Conservation (phyloP, 2,113 vertebrate species). For the Ctenomys sociabilis region DNA sequence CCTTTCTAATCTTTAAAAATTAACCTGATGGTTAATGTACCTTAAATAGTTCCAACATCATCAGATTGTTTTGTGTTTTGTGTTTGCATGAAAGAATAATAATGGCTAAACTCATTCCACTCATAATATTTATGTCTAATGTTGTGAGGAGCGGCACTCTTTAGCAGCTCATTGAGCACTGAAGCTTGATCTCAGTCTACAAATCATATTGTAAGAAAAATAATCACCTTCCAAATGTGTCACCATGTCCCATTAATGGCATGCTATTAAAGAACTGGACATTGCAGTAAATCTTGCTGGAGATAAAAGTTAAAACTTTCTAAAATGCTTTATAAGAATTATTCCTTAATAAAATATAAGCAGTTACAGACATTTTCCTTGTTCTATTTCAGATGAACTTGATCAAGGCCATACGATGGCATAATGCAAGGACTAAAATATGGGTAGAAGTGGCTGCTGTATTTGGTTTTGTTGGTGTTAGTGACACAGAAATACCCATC, state of each 20-base stretch:
- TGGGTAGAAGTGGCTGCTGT: constrained; percentile 91
- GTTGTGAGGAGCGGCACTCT: constrained; percentile 33
- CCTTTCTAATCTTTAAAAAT: constrained; percentile 51
- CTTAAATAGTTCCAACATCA: constrained; percentile 54
- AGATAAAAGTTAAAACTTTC: constrained; percentile 39
- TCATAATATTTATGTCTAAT: constrained; percentile 50
- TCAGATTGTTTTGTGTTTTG: constrained; percentile 50
- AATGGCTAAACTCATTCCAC: constrained; percentile 33
- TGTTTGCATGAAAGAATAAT: constrained; percentile 60
- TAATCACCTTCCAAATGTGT: constrained; percentile 48
- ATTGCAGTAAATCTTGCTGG: not conserved
- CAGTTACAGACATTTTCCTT: constrained; percentile 26
- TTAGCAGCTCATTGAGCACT: constrained; percentile 52
- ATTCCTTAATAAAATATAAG: constrained; percentile 32
- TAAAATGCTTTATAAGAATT: constrained; percentile 50
- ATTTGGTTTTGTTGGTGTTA: constrained; percentile 94
- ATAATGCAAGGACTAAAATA: constrained; percentile 90
- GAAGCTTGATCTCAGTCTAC: constrained; percentile 21
- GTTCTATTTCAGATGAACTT: constrained; percentile 70
- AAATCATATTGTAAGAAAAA: constrained; percentile 58
- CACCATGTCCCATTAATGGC: not conserved
- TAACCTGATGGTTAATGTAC: constrained; percentile 60
- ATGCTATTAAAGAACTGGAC: constrained; percentile 25
- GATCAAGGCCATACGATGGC: constrained; percentile 88
- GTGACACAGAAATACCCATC: constrained; percentile 90